Evolutionary conservation across 1,140 invertebrate species (phyloP).

Genomic region (Harpegnathos saltator): DNA sequence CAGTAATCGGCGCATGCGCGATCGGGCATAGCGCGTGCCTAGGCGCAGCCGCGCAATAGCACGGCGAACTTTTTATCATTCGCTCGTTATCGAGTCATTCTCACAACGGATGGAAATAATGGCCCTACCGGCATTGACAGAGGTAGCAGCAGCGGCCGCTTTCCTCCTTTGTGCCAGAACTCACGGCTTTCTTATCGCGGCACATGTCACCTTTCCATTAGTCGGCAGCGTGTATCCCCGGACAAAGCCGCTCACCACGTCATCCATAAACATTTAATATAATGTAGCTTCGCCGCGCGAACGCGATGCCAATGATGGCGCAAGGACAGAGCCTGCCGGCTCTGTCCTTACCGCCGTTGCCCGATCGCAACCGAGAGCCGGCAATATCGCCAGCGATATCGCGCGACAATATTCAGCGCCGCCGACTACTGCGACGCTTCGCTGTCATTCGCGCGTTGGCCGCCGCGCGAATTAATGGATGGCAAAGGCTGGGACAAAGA

Average conservation of each 20-base stretch:
- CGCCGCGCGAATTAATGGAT: constrained; percentile 16
- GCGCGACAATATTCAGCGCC: neutral
- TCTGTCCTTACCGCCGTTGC: constrained; percentile 14
- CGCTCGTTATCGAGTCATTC: neutral
- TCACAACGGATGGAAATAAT: constrained; percentile 5
- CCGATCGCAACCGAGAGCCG: neutral
- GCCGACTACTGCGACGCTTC: constrained; percentile 10
- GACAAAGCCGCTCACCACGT: constrained; percentile 43
- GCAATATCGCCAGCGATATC: constrained; percentile 27
- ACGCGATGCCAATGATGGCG: constrained; percentile 1
- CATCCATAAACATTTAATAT: constrained; percentile 53
- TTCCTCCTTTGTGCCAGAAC: constrained; percentile 30
- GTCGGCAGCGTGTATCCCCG: neutral
- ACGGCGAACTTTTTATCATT: constrained; percentile 24
- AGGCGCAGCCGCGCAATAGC: neutral
- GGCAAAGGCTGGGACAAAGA: neutral
- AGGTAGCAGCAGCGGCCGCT: constrained; percentile 2
- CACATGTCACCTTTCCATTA: constrained; percentile 27
- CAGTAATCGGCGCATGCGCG: too few species aligned
- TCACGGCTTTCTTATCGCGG: constrained; percentile 40
- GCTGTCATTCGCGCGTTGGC: neutral
- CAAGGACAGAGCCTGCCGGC: constrained; percentile 36
- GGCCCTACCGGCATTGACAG: neutral
- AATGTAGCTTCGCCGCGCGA: constrained; percentile 19
- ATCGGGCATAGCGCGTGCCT: too few species aligned